phyloP scores from a whole-genome alignment of 2,888 invertebrate species.

The Drosophila lutescens region DNA sequence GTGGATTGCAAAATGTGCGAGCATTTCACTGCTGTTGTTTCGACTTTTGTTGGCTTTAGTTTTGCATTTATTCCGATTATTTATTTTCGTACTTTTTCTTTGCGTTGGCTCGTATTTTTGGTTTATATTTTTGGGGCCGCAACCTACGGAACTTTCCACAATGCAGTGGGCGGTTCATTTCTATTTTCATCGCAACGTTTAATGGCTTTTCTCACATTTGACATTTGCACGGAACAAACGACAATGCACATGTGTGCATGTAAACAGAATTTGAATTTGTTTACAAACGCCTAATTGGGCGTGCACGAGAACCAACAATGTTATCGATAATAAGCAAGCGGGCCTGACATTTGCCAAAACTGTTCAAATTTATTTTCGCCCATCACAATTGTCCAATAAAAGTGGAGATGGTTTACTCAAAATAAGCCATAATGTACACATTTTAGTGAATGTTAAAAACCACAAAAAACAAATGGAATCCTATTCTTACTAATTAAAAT shows the following conservation, averaged over 20 bases:
- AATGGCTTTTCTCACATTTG: constrained; percentile 63
- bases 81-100: constrained; percentile 45
- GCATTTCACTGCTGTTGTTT: constrained; percentile 29
- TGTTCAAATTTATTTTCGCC: constrained; percentile 15
- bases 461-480: background rate
- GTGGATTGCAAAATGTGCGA: constrained; percentile 62
- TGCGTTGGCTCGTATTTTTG: constrained; percentile 24
- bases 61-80: constrained; percentile 56
- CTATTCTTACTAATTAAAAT: background rate
- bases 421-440: constrained; percentile 7
- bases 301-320: constrained; percentile 29
- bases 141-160: constrained; percentile 64
- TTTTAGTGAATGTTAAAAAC: background rate
- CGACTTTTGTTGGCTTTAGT: constrained; percentile 38
- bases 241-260: constrained; percentile 11
- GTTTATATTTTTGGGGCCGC: constrained; percentile 45
- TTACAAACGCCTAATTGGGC: constrained; percentile 32
- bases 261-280: constrained; percentile 26
- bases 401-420: background rate
- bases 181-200: constrained; percentile 57
- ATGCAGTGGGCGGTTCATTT: constrained; percentile 61
- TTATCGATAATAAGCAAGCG: constrained; percentile 20
- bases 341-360: constrained; percentile 30
- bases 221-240: constrained; percentile 53
- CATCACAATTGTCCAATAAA: constrained; percentile 7